A percentile compares a stretch with the other conserved stretches of the same genome.
These are phyloP conservation scores for Harpagus bidentatus DNA, from an alignment of 2,113 vertebrate species.

Conservation along the genomic window DNA sequence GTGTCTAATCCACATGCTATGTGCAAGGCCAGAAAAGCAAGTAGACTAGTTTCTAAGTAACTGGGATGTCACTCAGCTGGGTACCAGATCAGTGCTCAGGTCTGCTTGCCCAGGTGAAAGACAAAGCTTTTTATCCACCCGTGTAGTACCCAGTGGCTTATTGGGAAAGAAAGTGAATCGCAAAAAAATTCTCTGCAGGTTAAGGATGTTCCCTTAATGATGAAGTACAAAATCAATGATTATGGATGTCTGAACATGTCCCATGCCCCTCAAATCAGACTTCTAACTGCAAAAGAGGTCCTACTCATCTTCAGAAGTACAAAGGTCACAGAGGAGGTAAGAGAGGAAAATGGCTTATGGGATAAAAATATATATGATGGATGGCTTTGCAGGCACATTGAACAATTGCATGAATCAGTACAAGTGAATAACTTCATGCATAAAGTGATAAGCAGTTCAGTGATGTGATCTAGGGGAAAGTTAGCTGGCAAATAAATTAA, in stretches of 20 bases:
- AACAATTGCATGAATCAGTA: neutral
- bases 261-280: neutral
- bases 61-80: neutral
- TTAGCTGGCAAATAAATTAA: neutral
- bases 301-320: neutral
- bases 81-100: neutral
- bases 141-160: neutral
- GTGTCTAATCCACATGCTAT: neutral
- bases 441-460: neutral
- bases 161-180: neutral
- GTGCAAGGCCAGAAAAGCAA: neutral
- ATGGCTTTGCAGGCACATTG: neutral
- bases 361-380: neutral
- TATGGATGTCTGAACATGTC: neutral
- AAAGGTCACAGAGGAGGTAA: neutral
- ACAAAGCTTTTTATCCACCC: neutral
- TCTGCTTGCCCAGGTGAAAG: neutral
- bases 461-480: neutral
- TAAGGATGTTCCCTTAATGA: neutral
- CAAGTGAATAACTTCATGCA: neutral
- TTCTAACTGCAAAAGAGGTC: neutral
- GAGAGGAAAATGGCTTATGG: neutral
- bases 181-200: neutral
- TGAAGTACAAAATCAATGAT: neutral
- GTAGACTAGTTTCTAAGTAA: neutral